A percentile compares a stretch with the other conserved stretches of the same genome.
Conservation (phyloP, 2,888 invertebrate species). For the Nymphalis urticae region DNA sequence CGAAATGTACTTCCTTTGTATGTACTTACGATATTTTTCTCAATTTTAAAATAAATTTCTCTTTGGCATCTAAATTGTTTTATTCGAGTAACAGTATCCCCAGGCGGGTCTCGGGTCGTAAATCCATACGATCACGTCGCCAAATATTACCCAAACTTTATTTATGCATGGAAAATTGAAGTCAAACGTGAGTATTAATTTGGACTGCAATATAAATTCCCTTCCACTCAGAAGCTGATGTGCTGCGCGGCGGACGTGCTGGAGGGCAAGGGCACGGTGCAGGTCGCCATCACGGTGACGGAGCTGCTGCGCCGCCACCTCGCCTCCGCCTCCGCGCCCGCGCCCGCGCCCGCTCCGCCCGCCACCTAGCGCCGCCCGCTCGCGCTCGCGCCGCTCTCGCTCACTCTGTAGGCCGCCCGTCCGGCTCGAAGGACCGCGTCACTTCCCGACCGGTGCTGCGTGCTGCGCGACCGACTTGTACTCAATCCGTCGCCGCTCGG, state of each 20-base stretch:
- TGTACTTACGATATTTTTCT: slow-evolving; percentile 72
- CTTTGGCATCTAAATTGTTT: slow-evolving; percentile 56
- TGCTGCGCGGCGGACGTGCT: slow-evolving; percentile 96
- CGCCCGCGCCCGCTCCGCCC: slow-evolving; percentile 45
- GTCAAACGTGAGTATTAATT: too few species aligned
- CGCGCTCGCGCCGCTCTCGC: slow-evolving; percentile 67
- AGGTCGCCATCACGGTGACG: slow-evolving; percentile 93
- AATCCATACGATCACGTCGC: too few species aligned
- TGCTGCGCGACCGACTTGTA: not conserved
- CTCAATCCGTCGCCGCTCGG: not conserved
- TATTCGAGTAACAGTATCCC: slow-evolving; percentile 31
- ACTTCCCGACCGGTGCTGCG: not conserved
- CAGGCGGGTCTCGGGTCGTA: too few species aligned
- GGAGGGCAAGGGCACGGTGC: slow-evolving; percentile 92
- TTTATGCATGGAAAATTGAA: too few species aligned
- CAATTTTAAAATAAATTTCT: slow-evolving; percentile 68
- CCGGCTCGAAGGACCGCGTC: slow-evolving; percentile 17
- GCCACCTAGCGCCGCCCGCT: slow-evolving; percentile 72
- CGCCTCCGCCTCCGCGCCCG: slow-evolving; percentile 34
- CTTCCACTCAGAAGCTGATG: slow-evolving; percentile 88
- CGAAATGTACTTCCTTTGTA: slow-evolving; percentile 59
- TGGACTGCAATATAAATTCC: too few species aligned
- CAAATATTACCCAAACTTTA: too few species aligned
- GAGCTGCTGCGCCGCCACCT: slow-evolving; percentile 86
- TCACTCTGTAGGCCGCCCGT: slow-evolving; percentile 53